Percentiles rank a stretch among this genome's conserved stretches.
These are phyloP conservation scores for Bursaphelenchus mucronatus DNA, from an alignment of 1,140 invertebrate genomes.

Conservation along the genomic window DNA sequence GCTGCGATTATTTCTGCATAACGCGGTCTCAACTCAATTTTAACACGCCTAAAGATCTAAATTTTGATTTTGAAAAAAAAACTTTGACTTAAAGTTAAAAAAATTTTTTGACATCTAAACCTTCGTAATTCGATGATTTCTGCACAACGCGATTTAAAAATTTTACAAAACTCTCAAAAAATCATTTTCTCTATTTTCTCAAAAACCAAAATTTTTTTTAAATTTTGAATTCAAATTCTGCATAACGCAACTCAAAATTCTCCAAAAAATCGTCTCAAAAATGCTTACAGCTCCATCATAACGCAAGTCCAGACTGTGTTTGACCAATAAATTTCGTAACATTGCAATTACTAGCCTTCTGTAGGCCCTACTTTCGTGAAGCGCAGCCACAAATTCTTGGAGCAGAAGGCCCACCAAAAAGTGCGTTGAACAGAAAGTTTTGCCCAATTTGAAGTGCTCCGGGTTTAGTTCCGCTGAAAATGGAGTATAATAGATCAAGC, in stretches of 20 bases:
- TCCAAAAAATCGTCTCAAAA: slow-evolving; percentile 6
- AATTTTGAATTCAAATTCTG: no score
- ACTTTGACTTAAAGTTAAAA: no score
- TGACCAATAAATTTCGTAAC: slow-evolving; percentile 78
- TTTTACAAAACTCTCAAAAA: no score
- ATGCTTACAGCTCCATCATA: slow-evolving; percentile 68
- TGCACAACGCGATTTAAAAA: no score
- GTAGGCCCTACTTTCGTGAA: slow-evolving; percentile 77
- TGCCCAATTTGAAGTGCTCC: slow-evolving; percentile 68
- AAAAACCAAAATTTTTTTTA: no score
- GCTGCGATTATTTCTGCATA: background rate
- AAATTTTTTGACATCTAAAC: no score
- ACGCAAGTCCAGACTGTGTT: slow-evolving; percentile 86
- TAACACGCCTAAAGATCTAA: no score
- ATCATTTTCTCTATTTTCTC: no score
- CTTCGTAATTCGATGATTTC: no score
- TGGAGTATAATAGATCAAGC: slow-evolving; percentile 26
- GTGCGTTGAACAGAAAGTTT: slow-evolving; percentile 81
- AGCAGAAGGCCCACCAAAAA: slow-evolving; percentile 79
- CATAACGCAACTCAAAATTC: background rate
- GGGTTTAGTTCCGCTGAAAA: slow-evolving; percentile 42
- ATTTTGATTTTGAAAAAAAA: no score
- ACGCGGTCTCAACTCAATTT: no score
- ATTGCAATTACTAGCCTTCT: slow-evolving; percentile 74
- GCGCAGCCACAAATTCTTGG: slow-evolving; percentile 71